A percentile compares a stretch with the other conserved stretches of the same genome.
Evolutionary conservation across 2,113 vertebrate genomes (phyloP).

Genomic region (Tichodroma muraria): DNA sequence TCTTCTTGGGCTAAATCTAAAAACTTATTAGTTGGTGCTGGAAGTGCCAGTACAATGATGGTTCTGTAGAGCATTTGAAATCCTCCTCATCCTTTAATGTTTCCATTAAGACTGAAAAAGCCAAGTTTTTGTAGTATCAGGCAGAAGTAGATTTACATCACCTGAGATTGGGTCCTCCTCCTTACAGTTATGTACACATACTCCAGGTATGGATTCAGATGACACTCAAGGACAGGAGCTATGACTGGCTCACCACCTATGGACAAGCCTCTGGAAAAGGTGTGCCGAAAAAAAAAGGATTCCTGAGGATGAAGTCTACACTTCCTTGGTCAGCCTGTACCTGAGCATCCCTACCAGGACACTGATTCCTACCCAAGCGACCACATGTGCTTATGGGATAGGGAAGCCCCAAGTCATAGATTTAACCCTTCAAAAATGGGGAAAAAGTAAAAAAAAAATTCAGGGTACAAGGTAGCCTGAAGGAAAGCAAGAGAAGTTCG

Average conservation of each 20-base stretch:
- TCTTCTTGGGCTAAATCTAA: not conserved
- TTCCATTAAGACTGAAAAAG: not conserved
- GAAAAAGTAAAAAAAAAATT: not conserved
- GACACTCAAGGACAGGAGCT: not conserved
- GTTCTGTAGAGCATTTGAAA: not conserved
- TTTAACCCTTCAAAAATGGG: not conserved
- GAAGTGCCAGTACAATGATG: not conserved
- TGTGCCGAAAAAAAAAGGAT: not conserved
- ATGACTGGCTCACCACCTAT: not conserved
- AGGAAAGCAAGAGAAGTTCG: not conserved
- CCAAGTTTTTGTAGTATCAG: not conserved
- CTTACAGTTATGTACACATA: rapidly evolving
- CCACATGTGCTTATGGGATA: not conserved
- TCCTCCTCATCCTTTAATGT: not conserved
- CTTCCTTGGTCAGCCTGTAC: not conserved
- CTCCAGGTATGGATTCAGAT: not conserved
- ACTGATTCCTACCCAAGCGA: not conserved
- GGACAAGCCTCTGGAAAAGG: not conserved
- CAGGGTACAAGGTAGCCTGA: not conserved
- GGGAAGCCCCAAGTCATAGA: not conserved
- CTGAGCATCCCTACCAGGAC: not conserved
- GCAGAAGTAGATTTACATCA: not conserved
- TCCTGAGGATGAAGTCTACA: not conserved
- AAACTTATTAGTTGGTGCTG: not conserved
- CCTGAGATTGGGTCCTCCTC: not conserved